Evolutionary conservation across 2,888 invertebrate species (phyloP).

Genomic region (Baronia brevicornis): DNA sequence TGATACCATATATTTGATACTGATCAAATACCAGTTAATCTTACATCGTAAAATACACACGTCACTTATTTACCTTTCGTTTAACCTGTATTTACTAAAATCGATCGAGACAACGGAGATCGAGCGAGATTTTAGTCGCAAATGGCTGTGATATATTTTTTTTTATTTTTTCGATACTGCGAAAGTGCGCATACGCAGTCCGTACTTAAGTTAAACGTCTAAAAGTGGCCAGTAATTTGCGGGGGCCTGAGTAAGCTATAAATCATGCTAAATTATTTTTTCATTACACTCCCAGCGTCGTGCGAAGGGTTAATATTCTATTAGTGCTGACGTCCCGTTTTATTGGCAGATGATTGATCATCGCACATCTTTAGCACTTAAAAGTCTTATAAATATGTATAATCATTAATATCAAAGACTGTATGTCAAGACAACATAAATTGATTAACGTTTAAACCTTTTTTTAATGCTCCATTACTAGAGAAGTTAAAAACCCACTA

Average conservation of each 20-base stretch:
- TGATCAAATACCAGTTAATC: slow-evolving; percentile 51
- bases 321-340: slow-evolving; percentile 41
- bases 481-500: too few species aligned
- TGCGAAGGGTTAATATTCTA: slow-evolving; percentile 54
- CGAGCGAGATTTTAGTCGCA: slow-evolving; percentile 40
- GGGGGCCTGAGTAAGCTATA: slow-evolving; percentile 68
- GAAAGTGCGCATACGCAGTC: slow-evolving; percentile 50
- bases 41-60: slow-evolving; percentile 41
- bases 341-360: slow-evolving; percentile 32
- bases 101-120: slow-evolving; percentile 31
- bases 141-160: slow-evolving; percentile 29
- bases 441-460: too few species aligned
- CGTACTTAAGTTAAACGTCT: slow-evolving; percentile 70
- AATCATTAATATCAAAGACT: too few species aligned
- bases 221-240: slow-evolving; percentile 68
- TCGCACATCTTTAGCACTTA: slow-evolving; percentile 10
- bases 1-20: slow-evolving; percentile 28
- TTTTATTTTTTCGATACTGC: slow-evolving; percentile 34
- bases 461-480: too few species aligned
- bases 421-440: too few species aligned
- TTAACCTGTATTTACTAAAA: slow-evolving; percentile 51
- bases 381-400: too few species aligned
- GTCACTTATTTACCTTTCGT: slow-evolving; percentile 40
- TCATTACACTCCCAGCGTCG: slow-evolving; percentile 44
- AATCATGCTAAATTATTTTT: slow-evolving; percentile 71